Evolutionary conservation across 1,140 invertebrate genomes (phyloP), one percentile per base, ranked within the genome.

Genomic region (Drusus annulatus): DNA sequence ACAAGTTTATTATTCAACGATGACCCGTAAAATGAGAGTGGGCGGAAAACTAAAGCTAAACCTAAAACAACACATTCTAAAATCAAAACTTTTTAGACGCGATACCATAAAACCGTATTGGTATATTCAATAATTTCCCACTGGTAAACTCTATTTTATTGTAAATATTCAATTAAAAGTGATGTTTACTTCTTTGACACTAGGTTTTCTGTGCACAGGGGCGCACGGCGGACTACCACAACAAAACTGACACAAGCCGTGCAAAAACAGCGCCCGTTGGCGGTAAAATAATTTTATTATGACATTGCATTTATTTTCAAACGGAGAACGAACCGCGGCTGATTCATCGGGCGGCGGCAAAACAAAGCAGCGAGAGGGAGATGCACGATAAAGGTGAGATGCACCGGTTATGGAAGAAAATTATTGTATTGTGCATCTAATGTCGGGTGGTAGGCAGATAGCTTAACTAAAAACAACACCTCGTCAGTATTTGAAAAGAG

Each of bases 261-360:
- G 31, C 65, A 21, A 50, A 71, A 52, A 71, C 45, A 3, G 25
- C 45, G 19, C 19, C 17, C 50, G 45, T 23, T 71, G 45, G 45
- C 45, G 68, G 68, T 50, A 71, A 51, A 68, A 71, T 45, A 45
- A 13, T 45, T 45, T 10, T 45, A 65, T 71, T 71, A 71, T 71
- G 68, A 71, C 68, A 71, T 71, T 71, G 68, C 68, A 71, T 51
- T 71, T 71, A 71, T 51, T 71, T 71, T 50, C 68, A 71, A 71
- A 71, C 25, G 36, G 63, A 68, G 10, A 65, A 25, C 62, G 21
- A 65, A 36, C 13, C n/a, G 50, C 50, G 68, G 52, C 68, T 71
- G 68, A 71, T 71, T 71, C 68, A 71, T 50, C 19, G 19, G 19
- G 23, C 16, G 50, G 50, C 45, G 68, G 50, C 21, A 71, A 71